Evolutionary conservation across 2,888 invertebrate genomes (phyloP).

Genomic region (Drosophila dives): DNA sequence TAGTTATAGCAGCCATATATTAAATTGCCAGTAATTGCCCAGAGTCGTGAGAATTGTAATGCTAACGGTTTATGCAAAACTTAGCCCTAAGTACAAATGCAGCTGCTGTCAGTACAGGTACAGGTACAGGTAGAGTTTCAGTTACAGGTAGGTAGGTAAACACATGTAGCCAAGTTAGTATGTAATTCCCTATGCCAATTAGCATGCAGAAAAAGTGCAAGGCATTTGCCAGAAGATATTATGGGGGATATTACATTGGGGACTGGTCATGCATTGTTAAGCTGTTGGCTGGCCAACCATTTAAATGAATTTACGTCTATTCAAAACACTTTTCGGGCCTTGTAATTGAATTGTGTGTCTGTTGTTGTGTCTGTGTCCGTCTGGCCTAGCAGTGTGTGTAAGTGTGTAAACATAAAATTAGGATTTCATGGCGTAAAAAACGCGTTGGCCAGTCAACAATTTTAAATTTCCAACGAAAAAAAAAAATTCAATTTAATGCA

Average conservation of each 20-base stretch:
- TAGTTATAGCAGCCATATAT: slow-evolving; percentile 74
- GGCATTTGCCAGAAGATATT: slow-evolving; percentile 63
- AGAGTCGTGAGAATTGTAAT: slow-evolving; percentile 64
- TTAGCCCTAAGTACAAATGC: slow-evolving; percentile 31
- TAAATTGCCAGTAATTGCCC: slow-evolving; percentile 41
- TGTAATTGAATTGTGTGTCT: slow-evolving; percentile 68
- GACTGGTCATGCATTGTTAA: slow-evolving; percentile 74
- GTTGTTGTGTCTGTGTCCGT: slow-evolving; percentile 7
- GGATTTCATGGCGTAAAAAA: slow-evolving; percentile 80
- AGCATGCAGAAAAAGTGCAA: slow-evolving; percentile 76
- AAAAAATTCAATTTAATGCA: slow-evolving; percentile 74
- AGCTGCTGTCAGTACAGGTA: neutral
- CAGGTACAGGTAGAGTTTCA: neutral
- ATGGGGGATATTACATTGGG: slow-evolving; percentile 49
- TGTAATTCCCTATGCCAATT: slow-evolving; percentile 58
- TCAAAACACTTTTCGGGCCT: slow-evolving; percentile 59
- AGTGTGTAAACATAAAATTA: slow-evolving; percentile 75
- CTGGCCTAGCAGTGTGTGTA: slow-evolving; percentile 5
- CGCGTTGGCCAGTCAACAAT: slow-evolving; percentile 64
- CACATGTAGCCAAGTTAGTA: neutral
- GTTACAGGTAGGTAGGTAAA: neutral
- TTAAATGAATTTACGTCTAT: slow-evolving; percentile 70
- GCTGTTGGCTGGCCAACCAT: slow-evolving; percentile 48
- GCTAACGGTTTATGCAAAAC: slow-evolving; percentile 70
- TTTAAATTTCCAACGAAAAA: slow-evolving; percentile 68